Conservation (phyloP, 37 sponge, comb jelly and placozoan genomes). For the Aplysina aerophoba region DNA sequence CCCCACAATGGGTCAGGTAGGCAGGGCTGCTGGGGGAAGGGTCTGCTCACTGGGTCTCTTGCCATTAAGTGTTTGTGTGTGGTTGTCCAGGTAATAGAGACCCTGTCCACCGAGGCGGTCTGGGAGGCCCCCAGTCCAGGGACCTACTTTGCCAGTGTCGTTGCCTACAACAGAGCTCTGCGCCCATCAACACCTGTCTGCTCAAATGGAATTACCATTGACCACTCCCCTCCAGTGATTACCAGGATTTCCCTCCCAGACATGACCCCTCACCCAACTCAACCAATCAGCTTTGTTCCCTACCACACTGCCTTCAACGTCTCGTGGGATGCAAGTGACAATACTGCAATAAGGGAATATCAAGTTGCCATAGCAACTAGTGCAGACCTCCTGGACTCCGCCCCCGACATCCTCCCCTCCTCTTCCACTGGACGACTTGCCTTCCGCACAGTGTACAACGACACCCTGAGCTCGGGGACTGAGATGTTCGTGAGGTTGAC, state of each 20-base stretch:
- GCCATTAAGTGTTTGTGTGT: background rate
- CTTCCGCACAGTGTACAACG: constrained; percentile 18
- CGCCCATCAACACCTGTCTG: constrained; percentile 64
- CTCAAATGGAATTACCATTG: constrained; percentile 81
- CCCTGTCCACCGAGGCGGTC: too few species aligned
- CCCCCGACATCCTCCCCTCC: background rate
- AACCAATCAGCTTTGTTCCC: constrained; percentile 13
- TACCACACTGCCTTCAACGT: constrained; percentile 58
- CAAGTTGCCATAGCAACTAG: constrained; percentile 46
- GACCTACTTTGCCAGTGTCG: constrained; percentile 67
- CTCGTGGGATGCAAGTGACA: constrained; percentile 62
- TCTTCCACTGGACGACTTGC: constrained; percentile 48
- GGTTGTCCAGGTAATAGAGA: background rate
- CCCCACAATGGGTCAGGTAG: constrained; percentile 32
- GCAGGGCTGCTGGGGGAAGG: background rate
- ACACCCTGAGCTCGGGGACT: constrained; percentile 16
- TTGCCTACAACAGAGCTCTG: constrained; percentile 69
- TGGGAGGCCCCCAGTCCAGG: constrained; percentile 62
- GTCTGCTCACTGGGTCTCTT: background rate
- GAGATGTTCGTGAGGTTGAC: constrained; percentile 43
- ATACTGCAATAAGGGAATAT: constrained; percentile 60
- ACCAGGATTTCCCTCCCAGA: background rate
- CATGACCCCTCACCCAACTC: background rate
- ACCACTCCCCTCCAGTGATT: constrained; percentile 55
- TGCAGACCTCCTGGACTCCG: background rate